These are phyloP conservation scores for Vultur gryphus DNA, from an alignment of 2,797 vertebrate genomes.

Conservation along the genomic window DNA sequence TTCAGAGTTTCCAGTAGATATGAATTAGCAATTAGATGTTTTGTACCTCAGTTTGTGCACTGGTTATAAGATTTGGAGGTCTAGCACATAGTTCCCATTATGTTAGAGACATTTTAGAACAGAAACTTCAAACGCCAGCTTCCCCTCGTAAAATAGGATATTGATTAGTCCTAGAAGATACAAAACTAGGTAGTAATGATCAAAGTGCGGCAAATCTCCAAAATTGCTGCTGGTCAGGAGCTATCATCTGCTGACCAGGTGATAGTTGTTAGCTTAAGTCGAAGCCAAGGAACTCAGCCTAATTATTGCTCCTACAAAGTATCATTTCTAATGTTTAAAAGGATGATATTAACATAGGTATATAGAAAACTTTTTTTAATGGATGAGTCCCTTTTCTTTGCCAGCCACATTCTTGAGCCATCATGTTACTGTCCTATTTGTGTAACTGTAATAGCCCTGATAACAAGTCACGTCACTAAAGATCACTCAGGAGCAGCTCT, in stretches of 20 bases:
- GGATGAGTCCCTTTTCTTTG: background rate
- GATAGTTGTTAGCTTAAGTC: background rate
- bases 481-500: background rate
- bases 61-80: background rate
- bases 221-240: background rate
- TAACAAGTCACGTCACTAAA: background rate
- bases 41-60: background rate
- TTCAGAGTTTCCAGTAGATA: background rate
- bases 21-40: background rate
- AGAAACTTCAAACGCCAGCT: background rate
- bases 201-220: background rate
- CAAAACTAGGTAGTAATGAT: background rate
- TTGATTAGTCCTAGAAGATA: background rate
- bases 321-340: background rate
- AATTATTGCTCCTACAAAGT: background rate
- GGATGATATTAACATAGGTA: background rate
- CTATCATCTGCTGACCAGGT: background rate
- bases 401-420: background rate
- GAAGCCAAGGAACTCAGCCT: background rate
- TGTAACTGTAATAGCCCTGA: background rate
- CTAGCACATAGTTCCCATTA: background rate
- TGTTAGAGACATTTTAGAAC: background rate
- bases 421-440: background rate
- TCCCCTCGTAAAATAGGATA: background rate
- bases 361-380: background rate